These are phyloP conservation scores for Phortica variegata DNA, from an alignment of 1,140 invertebrate genomes.

Conservation along the genomic window DNA sequence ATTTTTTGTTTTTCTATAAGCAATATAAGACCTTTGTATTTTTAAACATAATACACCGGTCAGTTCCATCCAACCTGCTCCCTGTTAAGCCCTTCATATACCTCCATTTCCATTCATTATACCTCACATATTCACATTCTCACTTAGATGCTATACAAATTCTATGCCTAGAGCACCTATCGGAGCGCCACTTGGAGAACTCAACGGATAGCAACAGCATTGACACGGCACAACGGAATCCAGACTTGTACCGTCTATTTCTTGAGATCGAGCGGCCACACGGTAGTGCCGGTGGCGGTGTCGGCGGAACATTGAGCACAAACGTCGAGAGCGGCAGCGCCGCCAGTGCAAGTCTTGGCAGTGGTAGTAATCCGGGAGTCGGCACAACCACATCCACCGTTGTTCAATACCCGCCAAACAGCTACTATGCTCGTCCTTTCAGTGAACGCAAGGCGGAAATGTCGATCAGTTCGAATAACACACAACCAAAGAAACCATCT, in stretches of 20 bases:
- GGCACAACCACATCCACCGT: neutral
- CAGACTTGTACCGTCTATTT: neutral
- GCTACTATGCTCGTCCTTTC: constrained; percentile 44
- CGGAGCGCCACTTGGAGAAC: too few species aligned
- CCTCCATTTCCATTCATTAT: too few species aligned
- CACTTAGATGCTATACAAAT: too few species aligned
- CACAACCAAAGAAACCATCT: constrained; percentile 45
- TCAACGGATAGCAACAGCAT: too few species aligned
- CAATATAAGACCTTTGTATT: too few species aligned
- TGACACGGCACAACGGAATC: neutral
- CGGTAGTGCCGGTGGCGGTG: constrained; percentile 1
- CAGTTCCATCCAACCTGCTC: too few species aligned
- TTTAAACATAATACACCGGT: too few species aligned
- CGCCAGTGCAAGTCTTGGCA: neutral
- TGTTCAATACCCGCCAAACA: constrained; percentile 38
- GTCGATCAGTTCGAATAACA: constrained; percentile 31
- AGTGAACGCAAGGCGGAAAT: constrained; percentile 41
- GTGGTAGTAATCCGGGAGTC: neutral
- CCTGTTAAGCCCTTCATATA: too few species aligned
- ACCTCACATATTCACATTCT: too few species aligned
- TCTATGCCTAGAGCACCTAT: too few species aligned
- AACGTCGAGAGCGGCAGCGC: constrained; percentile 9
- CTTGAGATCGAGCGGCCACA: constrained; percentile 6
- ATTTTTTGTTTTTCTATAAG: too few species aligned
- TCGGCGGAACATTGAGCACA: neutral